phyloP scores from a whole-genome alignment of 2,113 vertebrate species.

The Festucalex cinctus region DNA sequence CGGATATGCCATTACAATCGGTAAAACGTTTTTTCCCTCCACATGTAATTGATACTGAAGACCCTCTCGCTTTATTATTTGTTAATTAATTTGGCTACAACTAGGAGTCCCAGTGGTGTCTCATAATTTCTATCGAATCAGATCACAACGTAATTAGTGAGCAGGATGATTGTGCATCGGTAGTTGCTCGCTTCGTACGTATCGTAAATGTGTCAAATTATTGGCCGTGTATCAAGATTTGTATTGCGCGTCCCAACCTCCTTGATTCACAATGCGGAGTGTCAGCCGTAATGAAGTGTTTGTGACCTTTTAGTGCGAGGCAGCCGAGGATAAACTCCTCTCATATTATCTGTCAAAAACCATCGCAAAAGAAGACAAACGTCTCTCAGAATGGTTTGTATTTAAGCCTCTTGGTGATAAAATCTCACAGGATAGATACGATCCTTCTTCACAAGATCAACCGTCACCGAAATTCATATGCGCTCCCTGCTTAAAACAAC shows the following conservation, averaged over 20 bases:
- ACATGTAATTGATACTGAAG: neutral
- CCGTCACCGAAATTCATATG: constrained; percentile 34
- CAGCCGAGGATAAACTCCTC: neutral
- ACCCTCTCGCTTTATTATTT: neutral
- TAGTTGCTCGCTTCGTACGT: neutral
- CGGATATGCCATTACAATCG: neutral
- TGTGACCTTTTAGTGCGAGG: neutral
- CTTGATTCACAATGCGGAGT: neutral
- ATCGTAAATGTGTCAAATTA: neutral
- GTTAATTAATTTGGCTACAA: neutral
- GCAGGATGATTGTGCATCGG: neutral
- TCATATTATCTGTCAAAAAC: neutral
- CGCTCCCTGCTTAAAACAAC: constrained; percentile 30
- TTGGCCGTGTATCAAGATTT: neutral
- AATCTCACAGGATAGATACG: constrained; percentile 43
- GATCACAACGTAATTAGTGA: neutral
- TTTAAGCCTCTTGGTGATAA: constrained; percentile 54
- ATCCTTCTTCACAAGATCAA: constrained; percentile 42
- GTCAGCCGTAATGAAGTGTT: neutral
- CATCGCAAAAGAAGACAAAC: neutral
- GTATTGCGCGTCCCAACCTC: neutral
- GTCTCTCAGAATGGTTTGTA: constrained; percentile 17
- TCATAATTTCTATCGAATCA: neutral
- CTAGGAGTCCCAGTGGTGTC: neutral
- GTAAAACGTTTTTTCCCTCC: neutral